These are phyloP conservation scores for Chrosomus eos DNA, from an alignment of 2,797 vertebrate genomes.

Conservation along the genomic window DNA sequence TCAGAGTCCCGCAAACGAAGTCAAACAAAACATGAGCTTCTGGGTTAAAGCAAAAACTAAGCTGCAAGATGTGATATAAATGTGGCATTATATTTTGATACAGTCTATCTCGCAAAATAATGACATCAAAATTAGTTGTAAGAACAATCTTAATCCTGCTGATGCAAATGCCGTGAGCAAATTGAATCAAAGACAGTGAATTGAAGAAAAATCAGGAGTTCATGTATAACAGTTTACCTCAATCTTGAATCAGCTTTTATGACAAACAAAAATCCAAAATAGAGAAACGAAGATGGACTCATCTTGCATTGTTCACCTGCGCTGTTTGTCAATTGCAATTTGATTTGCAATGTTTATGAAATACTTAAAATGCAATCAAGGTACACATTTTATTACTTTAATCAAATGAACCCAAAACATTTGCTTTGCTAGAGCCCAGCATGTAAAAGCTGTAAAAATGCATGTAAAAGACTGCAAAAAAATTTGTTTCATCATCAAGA, in stretches of 20 bases:
- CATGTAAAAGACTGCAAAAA: neutral
- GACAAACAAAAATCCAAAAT: neutral
- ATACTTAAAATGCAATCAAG: neutral
- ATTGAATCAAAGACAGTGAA: neutral
- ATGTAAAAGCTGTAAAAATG: neutral
- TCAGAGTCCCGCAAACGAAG: constrained; percentile 42
- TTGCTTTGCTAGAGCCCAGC: neutral
- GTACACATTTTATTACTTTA: neutral
- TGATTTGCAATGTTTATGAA: neutral
- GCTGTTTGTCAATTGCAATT: neutral
- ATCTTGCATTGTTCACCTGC: neutral
- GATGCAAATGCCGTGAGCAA: neutral
- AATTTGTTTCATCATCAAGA: neutral
- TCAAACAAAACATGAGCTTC: constrained; percentile 43
- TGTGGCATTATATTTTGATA: neutral
- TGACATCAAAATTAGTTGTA: rapidly evolving
- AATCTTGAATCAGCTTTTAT: neutral
- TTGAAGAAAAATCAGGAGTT: neutral
- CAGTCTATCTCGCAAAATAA: neutral
- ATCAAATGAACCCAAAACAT: neutral
- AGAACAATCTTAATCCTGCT: neutral
- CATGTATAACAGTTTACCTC: neutral
- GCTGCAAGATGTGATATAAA: constrained; percentile 12
- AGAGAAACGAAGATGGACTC: neutral
- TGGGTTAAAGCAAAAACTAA: constrained; percentile 6